Base-by-base conservation (phyloP, 2,113 vertebrate genomes). In the Morone chrysops region DNA sequence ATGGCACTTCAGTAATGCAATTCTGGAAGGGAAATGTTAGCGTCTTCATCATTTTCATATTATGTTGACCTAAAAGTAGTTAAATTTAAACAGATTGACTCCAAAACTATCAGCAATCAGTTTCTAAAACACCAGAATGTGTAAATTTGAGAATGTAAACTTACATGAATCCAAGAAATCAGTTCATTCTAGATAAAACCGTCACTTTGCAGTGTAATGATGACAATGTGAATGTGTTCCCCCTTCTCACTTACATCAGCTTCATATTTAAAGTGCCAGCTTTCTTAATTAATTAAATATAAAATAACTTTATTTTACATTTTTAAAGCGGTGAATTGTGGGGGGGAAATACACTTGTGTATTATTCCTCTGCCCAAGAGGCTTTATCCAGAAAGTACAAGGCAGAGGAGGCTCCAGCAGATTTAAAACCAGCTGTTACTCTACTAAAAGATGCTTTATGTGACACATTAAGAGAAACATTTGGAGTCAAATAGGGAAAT, bases 21-120 rank as follows among this genome's bases (percentile, higher is more conserved):
- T 9, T 4, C 1, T n/a, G 48, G 0, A 8, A 9, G 17, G 8
- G 9, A 57, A 48, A n/a, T 5, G 0, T 22, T 11, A 0, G 40
- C 0, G 0, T 43, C 36, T 54, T 14, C 1, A 43, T 36, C 6
- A 14, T 51, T 65, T 25, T 6, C 22, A 50, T 8, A 13, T 22
- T 51, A 4, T 53, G 5, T 62, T 11, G 4, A 5, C 18, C 25
- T 72, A 9, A 60, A 60, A 47, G 16, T 48, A 6, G 14, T 36
- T 8, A 16, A 1, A 50, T 10, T 3, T 8, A 36, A 48, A 36
- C 4, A 20, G 5, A 13, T 3, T 36, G 6, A 40, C 10, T 50
- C 36, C 17, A 12, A 74, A 51, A 51, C 7, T 14, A 3, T 31
- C 54, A 8, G 22, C 31, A 56, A 13, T 17, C 56, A 14, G 8